Base-by-base conservation (phyloP, 2,797 vertebrate species). In the Bryconaethiops microstoma region DNA sequence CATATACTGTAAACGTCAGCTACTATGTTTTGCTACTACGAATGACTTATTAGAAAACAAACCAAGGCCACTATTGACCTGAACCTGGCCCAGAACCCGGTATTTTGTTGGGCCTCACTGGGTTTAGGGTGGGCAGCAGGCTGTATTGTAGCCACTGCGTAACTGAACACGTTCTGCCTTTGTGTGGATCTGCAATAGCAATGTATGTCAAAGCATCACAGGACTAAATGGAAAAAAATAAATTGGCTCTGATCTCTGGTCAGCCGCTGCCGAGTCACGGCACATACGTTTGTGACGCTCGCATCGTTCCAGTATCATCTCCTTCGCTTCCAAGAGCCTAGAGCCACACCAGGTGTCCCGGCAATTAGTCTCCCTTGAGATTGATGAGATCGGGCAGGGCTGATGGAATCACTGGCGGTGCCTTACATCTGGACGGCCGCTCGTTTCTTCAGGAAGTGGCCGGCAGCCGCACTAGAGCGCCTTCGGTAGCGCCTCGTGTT, bases 361-460 rank as follows among this genome's bases (percentile, higher is more conserved):
- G 84, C 84, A 87, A 87, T 87, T 87, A 86, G 78, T 82, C 75
- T 70, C 68, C 68, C 52, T 75, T 77, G 84, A 81, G 86, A 86
- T 84, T 76, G 86, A 87, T 82, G 79, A 81, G 84, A 71, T 83
- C 72, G 65, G 79, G 79, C 76, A 65, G 21, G 67, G 72, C 76
- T 74, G 82, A 73, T 80, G 73, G 72, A 76, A 76, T 81, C 76
- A 42, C 65, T 19, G 63, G 77, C 74, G 76, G 63, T 77, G 71
- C 78, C 81, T 82, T 79, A 79, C 84, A 86, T 81, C 86, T 87
- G 82, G 82, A 87, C 76, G 69, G 69, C 55, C 68, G 80, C 81
- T 78, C 69, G 88, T 90, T 93, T 91, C 92, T 94, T 93, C 87
- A 91, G 89, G 90, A 91, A 86, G 85, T 82, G 87, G 83, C 83